Evolutionary conservation across 2,888 invertebrate species (phyloP), one percentile per base, ranked within the genome.

Genomic region (Leptarthrus brevirostris): DNA sequence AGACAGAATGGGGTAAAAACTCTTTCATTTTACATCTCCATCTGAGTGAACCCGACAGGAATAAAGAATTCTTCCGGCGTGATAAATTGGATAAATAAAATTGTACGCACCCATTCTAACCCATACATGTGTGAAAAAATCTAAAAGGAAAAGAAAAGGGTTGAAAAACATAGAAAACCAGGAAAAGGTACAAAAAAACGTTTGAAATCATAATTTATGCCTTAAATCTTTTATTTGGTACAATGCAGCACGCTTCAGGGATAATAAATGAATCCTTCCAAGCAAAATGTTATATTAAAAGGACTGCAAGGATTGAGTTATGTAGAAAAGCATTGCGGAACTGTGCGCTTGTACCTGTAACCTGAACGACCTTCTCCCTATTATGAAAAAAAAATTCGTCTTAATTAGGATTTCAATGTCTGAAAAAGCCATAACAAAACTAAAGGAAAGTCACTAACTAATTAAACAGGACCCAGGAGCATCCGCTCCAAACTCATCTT

Each of bases 121-220:
- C 20, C 12, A n/a, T 20, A 53, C 53, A 70, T 52, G 53, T 47
- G 49, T 14, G 47, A 69, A 47, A 36, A 64, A 47, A 70, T 24
- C n/a, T n/a, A 53, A 53, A 53, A 52, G 34, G 6, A 18, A 30
- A 5, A 20, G 26, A 70, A 53, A 20, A 61, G 36, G 61, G 47
- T 20, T 18, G 61, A 61, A 20, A 18, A 61, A 40, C 8, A 61
- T 12, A 40, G 24, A 20, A 58, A 40, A 61, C 20, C 61, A 18
- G 18, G 36, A 40, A 40, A 40, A 61, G 16, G 6, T n/a, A 61
- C 18, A 16, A 8, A 20, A 40, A 61, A 61, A 61, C 20, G 24
- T 40, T 61, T 44, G 61, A 61, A 40, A 34, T 40, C 40, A 61
- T 61, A 61, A 70, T 52, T 69, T 52, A 52, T 70, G 70, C 30